Percentiles rank a stretch among this genome's conserved stretches.
Evolutionary conservation across 2,888 invertebrate species (phyloP).

Genomic region (Chymomyza fuscimana): DNA sequence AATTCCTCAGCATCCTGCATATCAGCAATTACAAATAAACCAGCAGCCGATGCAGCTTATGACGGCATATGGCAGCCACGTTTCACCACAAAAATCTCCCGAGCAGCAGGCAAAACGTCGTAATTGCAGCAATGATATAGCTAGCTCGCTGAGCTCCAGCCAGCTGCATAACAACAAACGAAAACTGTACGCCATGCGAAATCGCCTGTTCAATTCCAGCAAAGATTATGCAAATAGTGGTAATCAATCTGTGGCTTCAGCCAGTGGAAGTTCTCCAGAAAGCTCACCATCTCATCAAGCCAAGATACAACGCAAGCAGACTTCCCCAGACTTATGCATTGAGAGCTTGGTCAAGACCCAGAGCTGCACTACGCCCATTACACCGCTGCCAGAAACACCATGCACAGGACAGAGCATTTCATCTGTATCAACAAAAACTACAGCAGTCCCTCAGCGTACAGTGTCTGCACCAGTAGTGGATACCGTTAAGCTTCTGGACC

Average conservation of each 20-base stretch:
- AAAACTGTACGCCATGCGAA: slow-evolving; percentile 53
- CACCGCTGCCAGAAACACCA: slow-evolving; percentile 41
- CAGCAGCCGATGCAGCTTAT: slow-evolving; percentile 20
- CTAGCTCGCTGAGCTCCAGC: slow-evolving; percentile 78
- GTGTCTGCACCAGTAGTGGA: slow-evolving; percentile 30
- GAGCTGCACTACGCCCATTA: slow-evolving; percentile 46
- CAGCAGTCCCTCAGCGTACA: slow-evolving; percentile 37
- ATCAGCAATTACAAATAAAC: slow-evolving; percentile 12
- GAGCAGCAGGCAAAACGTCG: slow-evolving; percentile 76
- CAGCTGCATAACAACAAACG: slow-evolving; percentile 64
- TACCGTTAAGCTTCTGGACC: not conserved
- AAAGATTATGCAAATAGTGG: slow-evolving; percentile 18
- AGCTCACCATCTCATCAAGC: slow-evolving; percentile 43
- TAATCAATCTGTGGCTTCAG: not conserved
- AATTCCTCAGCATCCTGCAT: slow-evolving; percentile 20
- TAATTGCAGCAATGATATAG: slow-evolving; percentile 77
- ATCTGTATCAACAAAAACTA: not conserved
- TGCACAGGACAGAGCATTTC: not conserved
- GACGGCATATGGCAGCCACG: not conserved
- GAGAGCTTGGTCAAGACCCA: slow-evolving; percentile 38
- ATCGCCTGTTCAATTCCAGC: slow-evolving; percentile 8
- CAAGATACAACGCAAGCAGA: slow-evolving; percentile 60
- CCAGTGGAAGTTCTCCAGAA: slow-evolving; percentile 47
- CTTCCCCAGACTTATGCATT: slow-evolving; percentile 29
- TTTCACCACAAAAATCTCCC: slow-evolving; percentile 62